Evolutionary conservation across 2,113 vertebrate species (phyloP).

Genomic region (Solenodon paradoxus): DNA sequence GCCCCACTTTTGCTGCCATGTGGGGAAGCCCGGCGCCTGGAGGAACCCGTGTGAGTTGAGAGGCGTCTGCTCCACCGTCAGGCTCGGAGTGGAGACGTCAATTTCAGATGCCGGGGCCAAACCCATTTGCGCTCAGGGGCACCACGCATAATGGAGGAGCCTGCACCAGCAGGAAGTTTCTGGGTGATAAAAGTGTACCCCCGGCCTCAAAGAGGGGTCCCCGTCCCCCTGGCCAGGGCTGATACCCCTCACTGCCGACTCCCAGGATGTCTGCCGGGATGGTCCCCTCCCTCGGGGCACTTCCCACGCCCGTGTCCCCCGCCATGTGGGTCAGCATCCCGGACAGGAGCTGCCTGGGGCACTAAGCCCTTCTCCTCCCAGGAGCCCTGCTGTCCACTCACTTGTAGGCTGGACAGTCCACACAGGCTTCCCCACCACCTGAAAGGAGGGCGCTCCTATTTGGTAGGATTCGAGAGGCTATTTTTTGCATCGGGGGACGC

Average conservation of each 20-base stretch:
- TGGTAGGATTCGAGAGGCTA: no score
- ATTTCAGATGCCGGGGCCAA: not conserved
- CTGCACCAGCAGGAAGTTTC: not conserved
- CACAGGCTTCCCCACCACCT: not conserved
- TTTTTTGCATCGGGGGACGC: no score
- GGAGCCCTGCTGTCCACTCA: not conserved
- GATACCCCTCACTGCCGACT: not conserved
- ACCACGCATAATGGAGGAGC: not conserved
- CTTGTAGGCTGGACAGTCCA: not conserved
- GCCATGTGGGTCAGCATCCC: no score
- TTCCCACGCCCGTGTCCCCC: no score
- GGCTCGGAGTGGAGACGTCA: not conserved
- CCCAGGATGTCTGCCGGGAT: no score
- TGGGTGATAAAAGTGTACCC: not conserved
- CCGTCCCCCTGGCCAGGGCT: not conserved
- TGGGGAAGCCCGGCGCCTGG: not conserved
- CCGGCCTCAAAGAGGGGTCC: no score
- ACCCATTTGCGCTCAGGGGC: accelerated
- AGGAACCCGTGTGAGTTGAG: not conserved
- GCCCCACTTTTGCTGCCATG: no score
- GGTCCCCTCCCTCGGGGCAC: no score
- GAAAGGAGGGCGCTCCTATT: not conserved
- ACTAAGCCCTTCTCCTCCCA: not conserved
- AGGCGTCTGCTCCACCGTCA: not conserved
- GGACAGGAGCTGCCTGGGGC: no score